Evolutionary conservation across 2,113 vertebrate species (phyloP).

Genomic region (Protobothrops flavoviridis): DNA sequence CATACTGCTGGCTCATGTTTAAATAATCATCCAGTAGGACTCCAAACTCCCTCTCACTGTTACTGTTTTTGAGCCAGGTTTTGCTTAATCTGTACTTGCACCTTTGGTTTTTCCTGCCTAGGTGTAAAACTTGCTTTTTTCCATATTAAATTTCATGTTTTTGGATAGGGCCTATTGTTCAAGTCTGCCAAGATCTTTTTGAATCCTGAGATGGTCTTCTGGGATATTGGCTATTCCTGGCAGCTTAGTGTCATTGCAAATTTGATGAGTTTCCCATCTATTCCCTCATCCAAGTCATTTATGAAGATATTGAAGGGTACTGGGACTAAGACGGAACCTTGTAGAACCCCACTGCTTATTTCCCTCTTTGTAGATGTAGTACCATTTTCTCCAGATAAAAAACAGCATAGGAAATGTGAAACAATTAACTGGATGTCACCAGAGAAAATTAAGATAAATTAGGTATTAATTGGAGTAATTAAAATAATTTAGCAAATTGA

Average conservation of each 20-base stretch:
- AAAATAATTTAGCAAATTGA: slow-evolving; percentile 61
- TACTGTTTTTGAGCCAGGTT: not conserved
- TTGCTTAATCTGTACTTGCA: not conserved
- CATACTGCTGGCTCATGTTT: not conserved
- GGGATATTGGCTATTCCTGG: not conserved
- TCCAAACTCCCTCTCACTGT: not conserved
- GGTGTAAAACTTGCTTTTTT: not conserved
- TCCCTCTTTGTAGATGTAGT: not conserved
- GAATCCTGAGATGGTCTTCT: not conserved
- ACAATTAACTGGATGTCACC: slow-evolving; percentile 50
- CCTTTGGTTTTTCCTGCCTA: not conserved
- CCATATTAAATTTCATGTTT: not conserved
- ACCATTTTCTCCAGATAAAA: slow-evolving; percentile 13
- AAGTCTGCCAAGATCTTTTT: not conserved
- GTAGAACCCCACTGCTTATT: not conserved
- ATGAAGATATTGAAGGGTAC: not conserved
- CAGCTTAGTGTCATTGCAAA: not conserved
- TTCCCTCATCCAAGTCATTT: not conserved
- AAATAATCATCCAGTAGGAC: not conserved
- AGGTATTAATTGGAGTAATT: slow-evolving; percentile 59
- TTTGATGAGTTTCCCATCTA: not conserved
- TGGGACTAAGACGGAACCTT: not conserved
- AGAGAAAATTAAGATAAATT: slow-evolving; percentile 62
- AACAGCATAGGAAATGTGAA: slow-evolving; percentile 31
- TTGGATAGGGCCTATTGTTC: not conserved